Evolutionary conservation across 1,140 invertebrate genomes (phyloP).

Genomic region (Drosophila punjabiensis): DNA sequence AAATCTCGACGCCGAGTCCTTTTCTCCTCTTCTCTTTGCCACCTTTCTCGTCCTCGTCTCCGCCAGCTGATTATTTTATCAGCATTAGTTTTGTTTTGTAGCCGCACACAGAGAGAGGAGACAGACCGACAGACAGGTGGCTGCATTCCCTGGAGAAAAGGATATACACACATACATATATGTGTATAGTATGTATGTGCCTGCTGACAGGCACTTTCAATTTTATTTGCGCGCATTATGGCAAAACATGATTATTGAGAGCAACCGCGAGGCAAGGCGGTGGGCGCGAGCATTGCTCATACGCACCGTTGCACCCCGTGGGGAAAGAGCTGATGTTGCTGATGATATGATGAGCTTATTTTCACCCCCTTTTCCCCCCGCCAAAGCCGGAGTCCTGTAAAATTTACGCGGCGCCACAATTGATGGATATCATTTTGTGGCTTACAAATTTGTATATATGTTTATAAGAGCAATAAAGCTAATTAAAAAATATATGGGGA

Average conservation of each 20-base stretch:
- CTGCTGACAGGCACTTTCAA: conserved; percentile 70
- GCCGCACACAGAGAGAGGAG: conserved; percentile 6
- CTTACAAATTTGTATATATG: neutral
- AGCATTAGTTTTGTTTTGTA: conserved; percentile 67
- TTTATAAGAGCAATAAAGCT: conserved; percentile 1
- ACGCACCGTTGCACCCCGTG: conserved; percentile 66
- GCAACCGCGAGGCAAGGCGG: neutral
- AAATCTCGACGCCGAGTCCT: conserved; percentile 43
- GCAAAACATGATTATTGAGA: conserved; percentile 61
- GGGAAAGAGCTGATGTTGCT: conserved; percentile 13
- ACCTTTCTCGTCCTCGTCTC: neutral
- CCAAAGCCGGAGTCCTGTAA: neutral
- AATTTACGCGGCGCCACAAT: conserved; percentile 12
- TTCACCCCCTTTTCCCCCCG: neutral
- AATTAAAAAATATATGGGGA: conserved; percentile 7
- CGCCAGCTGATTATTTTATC: conserved; percentile 71
- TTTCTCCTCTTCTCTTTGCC: conserved; percentile 8
- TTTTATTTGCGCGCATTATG: conserved; percentile 78
- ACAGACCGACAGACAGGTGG: conserved; percentile 58
- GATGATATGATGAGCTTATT: conserved; percentile 44
- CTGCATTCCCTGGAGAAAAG: conserved; percentile 42
- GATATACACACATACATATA: neutral
- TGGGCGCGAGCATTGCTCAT: conserved; percentile 58
- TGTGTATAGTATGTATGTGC: neutral
- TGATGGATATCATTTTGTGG: conserved; percentile 28